Conservation (phyloP, 2,797 vertebrate species). For the Sitta carolinensis region DNA sequence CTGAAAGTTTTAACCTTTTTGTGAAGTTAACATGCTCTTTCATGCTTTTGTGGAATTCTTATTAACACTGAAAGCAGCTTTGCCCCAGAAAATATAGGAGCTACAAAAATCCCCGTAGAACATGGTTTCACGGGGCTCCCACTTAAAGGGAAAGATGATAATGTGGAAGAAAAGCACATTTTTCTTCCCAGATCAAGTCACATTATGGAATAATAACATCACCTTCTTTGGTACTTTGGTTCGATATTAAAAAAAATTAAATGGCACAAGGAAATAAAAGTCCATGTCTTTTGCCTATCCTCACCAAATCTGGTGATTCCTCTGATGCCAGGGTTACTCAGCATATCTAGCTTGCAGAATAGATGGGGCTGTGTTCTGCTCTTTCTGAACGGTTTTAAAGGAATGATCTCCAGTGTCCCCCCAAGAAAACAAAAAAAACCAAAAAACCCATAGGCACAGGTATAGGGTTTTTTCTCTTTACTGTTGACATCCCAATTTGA, state of each 20-base stretch:
- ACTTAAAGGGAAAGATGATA: not conserved
- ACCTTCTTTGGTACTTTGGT: not conserved
- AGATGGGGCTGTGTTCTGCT: not conserved
- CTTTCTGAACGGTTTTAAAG: not conserved
- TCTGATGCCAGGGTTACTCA: accelerated
- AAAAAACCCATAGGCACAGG: not conserved
- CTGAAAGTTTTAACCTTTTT: constrained; percentile 31
- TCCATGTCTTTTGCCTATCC: accelerated
- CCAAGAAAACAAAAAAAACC: no score
- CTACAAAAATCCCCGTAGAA: not conserved
- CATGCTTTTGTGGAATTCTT: not conserved
- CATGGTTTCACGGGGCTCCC: not conserved
- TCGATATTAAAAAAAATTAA: not conserved
- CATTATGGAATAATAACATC: not conserved
- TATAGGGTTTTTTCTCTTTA: not conserved
- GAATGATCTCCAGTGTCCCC: not conserved
- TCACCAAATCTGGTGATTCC: not conserved
- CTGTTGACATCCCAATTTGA: not conserved
- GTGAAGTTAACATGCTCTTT: not conserved
- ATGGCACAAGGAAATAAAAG: accelerated
- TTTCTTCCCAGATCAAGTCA: not conserved
- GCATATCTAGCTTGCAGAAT: accelerated
- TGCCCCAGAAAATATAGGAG: not conserved
- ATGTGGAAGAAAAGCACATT: not conserved
- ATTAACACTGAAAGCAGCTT: not conserved